Conservation (phyloP, 2,113 vertebrate genomes). For the Chaenocephalus aceratus region DNA sequence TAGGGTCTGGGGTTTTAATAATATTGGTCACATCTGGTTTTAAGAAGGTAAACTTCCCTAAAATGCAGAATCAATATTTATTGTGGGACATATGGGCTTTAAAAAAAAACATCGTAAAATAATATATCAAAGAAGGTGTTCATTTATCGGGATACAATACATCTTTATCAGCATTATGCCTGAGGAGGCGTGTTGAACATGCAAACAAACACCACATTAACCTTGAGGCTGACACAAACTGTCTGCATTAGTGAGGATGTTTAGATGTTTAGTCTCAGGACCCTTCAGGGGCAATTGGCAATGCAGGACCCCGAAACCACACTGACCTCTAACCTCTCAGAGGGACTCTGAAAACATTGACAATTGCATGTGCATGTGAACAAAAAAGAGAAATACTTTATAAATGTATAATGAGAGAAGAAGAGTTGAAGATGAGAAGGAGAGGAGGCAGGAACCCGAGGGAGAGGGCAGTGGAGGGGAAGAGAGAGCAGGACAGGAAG, state of each 20-base stretch:
- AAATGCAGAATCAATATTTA: constrained; percentile 19
- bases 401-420: constrained; percentile 26
- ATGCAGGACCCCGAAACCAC: constrained; percentile 41
- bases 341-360: constrained; percentile 67
- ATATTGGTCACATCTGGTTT: constrained; percentile 14
- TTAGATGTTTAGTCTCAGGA: constrained; percentile 66
- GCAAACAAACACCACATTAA: constrained; percentile 38
- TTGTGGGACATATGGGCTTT: not conserved
- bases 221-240: constrained; percentile 42
- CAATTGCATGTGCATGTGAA: constrained; percentile 24
- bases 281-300: constrained; percentile 59
- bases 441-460: constrained; percentile 31
- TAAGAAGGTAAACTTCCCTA: not conserved
- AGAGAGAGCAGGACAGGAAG: constrained; percentile 59
- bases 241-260: constrained; percentile 70
- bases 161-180: constrained; percentile 17
- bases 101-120: constrained; percentile 5
- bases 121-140: not conserved
- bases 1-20: constrained; percentile 7
- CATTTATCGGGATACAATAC: not conserved
- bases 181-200: constrained; percentile 24
- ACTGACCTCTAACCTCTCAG: constrained; percentile 70
- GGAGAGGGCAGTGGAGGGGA: constrained; percentile 13
- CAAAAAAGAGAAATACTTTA: constrained; percentile 38
- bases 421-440: constrained; percentile 25